phyloP scores from a whole-genome alignment of 2,797 vertebrate species.

The Calcarius lapponicus region DNA sequence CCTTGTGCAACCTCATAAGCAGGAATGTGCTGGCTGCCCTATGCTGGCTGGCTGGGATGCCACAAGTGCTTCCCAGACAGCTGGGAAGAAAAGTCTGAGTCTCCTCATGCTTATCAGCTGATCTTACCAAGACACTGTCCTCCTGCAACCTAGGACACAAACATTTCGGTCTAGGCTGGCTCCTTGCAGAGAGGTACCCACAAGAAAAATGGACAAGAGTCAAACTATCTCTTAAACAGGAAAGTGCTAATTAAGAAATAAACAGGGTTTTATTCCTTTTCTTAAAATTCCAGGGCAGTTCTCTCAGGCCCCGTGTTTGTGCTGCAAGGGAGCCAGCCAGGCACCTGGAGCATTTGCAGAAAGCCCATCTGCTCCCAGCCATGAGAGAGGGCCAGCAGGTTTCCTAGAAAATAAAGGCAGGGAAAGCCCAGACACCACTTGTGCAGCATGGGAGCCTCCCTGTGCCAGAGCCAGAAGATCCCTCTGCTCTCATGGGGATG shows the following conservation, averaged over 20 bases:
- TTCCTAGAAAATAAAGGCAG: constrained; percentile 29
- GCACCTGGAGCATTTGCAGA: background rate
- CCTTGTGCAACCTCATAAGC: background rate
- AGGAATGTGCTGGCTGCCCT: background rate
- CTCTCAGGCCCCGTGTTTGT: background rate
- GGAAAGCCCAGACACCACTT: constrained; percentile 8
- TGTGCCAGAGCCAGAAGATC: background rate
- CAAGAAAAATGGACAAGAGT: background rate
- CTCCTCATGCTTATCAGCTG: background rate
- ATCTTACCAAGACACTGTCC: background rate
- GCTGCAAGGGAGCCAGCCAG: background rate
- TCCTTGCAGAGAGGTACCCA: background rate
- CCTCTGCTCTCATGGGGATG: background rate
- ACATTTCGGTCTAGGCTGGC: background rate
- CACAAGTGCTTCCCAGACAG: background rate
- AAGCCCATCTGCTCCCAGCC: constrained; percentile 48
- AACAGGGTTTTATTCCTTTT: background rate
- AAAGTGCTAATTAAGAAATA: background rate
- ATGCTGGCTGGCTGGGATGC: background rate
- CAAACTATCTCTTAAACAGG: background rate
- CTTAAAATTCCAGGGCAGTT: constrained; percentile 45
- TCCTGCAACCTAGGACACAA: background rate
- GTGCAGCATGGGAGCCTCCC: background rate
- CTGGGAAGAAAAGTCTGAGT: background rate
- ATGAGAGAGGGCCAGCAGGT: background rate